Percentiles rank a stretch among this genome's conserved stretches.
phyloP scores from a whole-genome alignment of 2,888 invertebrate species.

The Pandemis cinnamomeana region DNA sequence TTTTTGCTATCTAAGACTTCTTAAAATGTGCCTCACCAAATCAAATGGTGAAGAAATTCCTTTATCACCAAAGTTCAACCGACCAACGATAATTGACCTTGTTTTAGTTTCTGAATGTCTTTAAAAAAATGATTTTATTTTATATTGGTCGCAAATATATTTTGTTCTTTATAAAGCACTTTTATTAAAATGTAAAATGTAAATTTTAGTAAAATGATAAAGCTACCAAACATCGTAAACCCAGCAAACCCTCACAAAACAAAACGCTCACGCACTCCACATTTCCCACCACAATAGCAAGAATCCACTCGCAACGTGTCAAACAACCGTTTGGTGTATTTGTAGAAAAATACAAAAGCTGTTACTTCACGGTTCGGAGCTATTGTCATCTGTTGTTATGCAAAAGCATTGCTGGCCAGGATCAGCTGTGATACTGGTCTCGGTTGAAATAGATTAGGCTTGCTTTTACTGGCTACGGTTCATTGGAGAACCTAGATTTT shows the following conservation, averaged over 20 bases:
- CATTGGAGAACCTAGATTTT: not conserved
- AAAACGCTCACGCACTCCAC: constrained; percentile 9
- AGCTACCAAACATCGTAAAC: too few relatives aligned
- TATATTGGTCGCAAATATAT: too few relatives aligned
- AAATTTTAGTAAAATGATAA: too few relatives aligned
- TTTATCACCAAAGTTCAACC: too few relatives aligned
- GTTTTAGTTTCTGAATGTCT: too few relatives aligned
- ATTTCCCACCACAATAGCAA: constrained; percentile 32
- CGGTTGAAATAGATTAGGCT: not conserved
- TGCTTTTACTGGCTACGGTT: not conserved
- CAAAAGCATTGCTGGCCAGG: constrained; percentile 50
- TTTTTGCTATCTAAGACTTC: too few relatives aligned
- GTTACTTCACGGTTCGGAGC: constrained; percentile 59
- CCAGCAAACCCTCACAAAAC: not conserved
- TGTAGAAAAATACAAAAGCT: constrained; percentile 32
- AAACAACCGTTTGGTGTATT: constrained; percentile 25
- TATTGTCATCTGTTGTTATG: constrained; percentile 64
- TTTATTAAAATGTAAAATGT: too few relatives aligned
- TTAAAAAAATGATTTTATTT: too few relatives aligned
- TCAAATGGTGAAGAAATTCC: too few relatives aligned
- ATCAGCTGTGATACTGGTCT: constrained; percentile 46
- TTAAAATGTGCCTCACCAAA: too few relatives aligned
- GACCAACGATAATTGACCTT: too few relatives aligned
- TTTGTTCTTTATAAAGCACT: too few relatives aligned
- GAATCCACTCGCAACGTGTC: constrained; percentile 14